Evolutionary conservation across 1,140 invertebrate genomes (phyloP).

Genomic region (Drosophila quadrilineata): DNA sequence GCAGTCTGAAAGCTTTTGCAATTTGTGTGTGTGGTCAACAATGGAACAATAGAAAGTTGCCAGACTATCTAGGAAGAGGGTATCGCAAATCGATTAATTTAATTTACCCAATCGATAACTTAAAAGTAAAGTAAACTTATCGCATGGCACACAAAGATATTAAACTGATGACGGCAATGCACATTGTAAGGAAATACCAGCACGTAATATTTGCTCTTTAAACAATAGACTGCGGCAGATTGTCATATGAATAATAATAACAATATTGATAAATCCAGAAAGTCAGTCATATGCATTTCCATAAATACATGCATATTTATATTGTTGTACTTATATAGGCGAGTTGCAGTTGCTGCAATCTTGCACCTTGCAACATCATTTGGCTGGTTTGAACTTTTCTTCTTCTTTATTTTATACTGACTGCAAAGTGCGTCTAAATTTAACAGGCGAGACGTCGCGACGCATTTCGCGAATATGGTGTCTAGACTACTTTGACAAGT

Average conservation of each 20-base stretch:
- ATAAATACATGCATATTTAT: too few relatives aligned
- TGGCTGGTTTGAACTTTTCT: constrained; percentile 49
- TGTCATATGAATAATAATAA: background rate
- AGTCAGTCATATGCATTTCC: background rate
- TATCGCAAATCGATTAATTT: too few relatives aligned
- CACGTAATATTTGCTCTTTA: constrained; percentile 12
- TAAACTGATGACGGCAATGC: too few relatives aligned
- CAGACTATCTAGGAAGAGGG: too few relatives aligned
- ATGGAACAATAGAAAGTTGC: too few relatives aligned
- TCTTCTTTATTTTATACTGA: too few relatives aligned
- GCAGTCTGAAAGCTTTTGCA: background rate
- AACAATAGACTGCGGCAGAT: background rate
- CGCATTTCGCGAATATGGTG: constrained; percentile 53
- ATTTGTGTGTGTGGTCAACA: too few relatives aligned
- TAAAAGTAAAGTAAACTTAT: too few relatives aligned
- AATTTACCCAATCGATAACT: too few relatives aligned
- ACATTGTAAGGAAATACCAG: constrained; percentile 33
- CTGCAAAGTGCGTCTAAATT: constrained; percentile 63
- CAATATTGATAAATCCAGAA: background rate
- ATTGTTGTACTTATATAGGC: too few relatives aligned
- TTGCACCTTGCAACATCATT: constrained; percentile 6
- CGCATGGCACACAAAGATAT: too few relatives aligned
- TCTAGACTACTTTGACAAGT: constrained; percentile 69
- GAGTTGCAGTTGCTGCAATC: background rate
- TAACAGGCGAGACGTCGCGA: constrained; percentile 63